Evolutionary conservation across 1,140 invertebrate species (phyloP).

Genomic region (Choristoneura fumiferana): DNA sequence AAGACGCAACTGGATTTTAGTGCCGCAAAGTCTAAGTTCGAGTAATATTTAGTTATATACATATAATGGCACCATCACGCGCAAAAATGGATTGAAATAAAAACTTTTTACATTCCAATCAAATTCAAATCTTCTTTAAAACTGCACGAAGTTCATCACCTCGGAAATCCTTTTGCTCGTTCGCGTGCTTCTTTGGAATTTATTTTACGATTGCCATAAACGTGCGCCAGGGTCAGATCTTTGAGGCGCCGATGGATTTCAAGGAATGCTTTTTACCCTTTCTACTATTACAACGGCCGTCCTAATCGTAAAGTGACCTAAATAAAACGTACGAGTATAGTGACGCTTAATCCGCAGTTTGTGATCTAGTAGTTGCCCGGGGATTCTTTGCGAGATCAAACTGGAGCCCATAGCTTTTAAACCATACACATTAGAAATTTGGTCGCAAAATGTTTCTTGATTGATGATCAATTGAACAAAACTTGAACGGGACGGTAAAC

Average conservation of each 20-base stretch:
- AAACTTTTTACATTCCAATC: constrained; percentile 33
- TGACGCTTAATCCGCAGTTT: no score
- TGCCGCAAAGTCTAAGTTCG: no score
- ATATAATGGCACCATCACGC: no score
- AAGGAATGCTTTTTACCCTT: constrained; percentile 27
- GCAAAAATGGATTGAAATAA: no score
- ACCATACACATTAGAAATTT: no score
- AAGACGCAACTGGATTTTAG: no score
- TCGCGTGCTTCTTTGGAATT: constrained; percentile 40
- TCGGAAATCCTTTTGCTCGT: constrained; percentile 37
- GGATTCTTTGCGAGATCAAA: constrained; percentile 11
- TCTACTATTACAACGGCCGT: constrained; percentile 35
- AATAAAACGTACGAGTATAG: background rate
- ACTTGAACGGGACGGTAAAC: no score
- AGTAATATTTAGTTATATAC: no score
- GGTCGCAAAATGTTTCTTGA: no score
- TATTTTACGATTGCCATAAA: constrained; percentile 54
- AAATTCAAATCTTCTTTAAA: constrained; percentile 15
- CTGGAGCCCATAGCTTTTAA: no score
- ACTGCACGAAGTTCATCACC: constrained; percentile 24
- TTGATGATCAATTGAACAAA: no score
- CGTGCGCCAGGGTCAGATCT: constrained; percentile 33
- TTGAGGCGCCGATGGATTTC: constrained; percentile 24
- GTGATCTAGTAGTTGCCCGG: no score
- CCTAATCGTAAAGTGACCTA: constrained; percentile 20